Percentiles rank a stretch among this genome's conserved stretches.
Conservation (phyloP, 64 coral and sea anemone species). For the Montipora cactus region DNA sequence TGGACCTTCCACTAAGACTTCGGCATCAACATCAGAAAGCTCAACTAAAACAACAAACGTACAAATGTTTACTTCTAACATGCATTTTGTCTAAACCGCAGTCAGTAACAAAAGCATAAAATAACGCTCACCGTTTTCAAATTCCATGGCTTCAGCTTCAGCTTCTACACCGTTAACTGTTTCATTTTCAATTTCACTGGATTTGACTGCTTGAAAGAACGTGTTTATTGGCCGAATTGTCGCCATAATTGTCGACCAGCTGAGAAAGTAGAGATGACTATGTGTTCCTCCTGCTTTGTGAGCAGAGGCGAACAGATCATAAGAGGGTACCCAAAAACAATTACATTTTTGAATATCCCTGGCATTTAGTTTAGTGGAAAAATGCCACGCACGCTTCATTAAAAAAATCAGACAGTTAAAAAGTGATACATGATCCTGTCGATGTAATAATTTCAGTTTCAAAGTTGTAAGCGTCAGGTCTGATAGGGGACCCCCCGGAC, state of each 20-base stretch:
- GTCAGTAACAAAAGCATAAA: conserved; percentile 9
- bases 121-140: conserved; percentile 14
- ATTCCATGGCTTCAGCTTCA: conserved; percentile 36
- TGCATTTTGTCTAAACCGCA: background rate
- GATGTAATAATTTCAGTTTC: conserved; percentile 13
- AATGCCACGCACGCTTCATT: conserved; percentile 47
- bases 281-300: conserved; percentile 30
- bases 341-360: conserved; percentile 46
- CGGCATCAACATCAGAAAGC: conserved; percentile 16
- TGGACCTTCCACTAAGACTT: conserved; percentile 13
- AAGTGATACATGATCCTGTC: conserved; percentile 40
- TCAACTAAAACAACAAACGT: background rate
- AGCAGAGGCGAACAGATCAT: conserved; percentile 46
- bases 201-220: conserved; percentile 1
- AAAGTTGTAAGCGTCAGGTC: background rate
- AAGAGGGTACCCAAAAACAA: conserved; percentile 40
- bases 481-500: background rate
- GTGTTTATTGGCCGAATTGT: conserved; percentile 16
- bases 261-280: conserved; percentile 29
- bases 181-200: conserved; percentile 32
- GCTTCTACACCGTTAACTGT: conserved; percentile 21
- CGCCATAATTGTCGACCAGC: conserved; percentile 49
- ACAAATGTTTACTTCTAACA: conserved; percentile 8
- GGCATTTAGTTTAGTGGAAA: conserved; percentile 62
- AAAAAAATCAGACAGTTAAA: conserved; percentile 43